These are phyloP conservation scores for Microlaimidae sp. DNA, from an alignment of 2,888 invertebrate species.

Conservation along the genomic window DNA sequence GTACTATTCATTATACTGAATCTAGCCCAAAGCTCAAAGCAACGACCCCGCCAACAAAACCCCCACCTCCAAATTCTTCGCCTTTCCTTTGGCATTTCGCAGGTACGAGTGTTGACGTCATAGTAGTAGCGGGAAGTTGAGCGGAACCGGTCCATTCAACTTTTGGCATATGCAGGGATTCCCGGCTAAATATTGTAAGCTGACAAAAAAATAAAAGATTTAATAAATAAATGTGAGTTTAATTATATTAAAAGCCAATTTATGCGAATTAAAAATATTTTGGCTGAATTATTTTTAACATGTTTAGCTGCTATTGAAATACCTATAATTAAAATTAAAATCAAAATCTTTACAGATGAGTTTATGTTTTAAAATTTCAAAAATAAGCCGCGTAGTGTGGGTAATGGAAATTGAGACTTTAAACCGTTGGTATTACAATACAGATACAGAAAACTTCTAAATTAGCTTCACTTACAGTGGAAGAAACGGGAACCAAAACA, in stretches of 20 bases:
- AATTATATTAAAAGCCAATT: too few species aligned
- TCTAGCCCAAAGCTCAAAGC: too few species aligned
- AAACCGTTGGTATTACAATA: slow-evolving; percentile 26
- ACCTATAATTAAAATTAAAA: too few species aligned
- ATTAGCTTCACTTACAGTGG: slow-evolving; percentile 18
- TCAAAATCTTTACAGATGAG: too few species aligned
- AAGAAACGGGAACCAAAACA: slow-evolving; percentile 18
- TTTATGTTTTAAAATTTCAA: too few species aligned
- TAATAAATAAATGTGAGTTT: too few species aligned
- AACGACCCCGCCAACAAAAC: too few species aligned
- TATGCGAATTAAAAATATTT: neutral
- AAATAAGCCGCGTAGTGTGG: slow-evolving; percentile 29
- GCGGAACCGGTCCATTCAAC: slow-evolving; percentile 16
- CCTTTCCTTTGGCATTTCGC: slow-evolving; percentile 19
- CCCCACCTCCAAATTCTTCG: too few species aligned
- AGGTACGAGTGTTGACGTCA: slow-evolving; percentile 14
- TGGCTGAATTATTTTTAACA: too few species aligned
- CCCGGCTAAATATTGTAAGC: slow-evolving; percentile 12
- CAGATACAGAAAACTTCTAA: slow-evolving; percentile 17
- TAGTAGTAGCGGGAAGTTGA: slow-evolving; percentile 22
- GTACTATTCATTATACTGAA: too few species aligned
- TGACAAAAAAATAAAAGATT: too few species aligned
- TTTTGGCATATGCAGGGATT: slow-evolving; percentile 15
- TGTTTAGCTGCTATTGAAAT: too few species aligned
- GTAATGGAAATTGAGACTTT: slow-evolving; percentile 30